These are phyloP conservation scores for Mesocentrotus franciscanus DNA, from an alignment of 53 echinoderm and acorn worm species.

Conservation along the genomic window DNA sequence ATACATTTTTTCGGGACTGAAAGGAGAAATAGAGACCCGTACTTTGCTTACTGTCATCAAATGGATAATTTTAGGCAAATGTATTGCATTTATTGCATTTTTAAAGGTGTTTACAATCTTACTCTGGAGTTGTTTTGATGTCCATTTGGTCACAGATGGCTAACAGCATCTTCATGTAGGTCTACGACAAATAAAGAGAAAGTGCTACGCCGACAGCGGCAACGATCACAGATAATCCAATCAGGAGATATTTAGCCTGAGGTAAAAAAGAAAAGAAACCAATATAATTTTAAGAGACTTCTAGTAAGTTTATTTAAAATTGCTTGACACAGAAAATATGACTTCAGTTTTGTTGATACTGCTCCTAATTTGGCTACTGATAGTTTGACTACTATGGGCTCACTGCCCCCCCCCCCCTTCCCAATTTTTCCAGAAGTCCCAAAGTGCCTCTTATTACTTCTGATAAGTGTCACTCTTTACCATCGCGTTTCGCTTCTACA, in stretches of 20 bases:
- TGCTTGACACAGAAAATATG: background rate
- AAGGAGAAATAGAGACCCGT: background rate
- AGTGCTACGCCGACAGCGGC: constrained; percentile 17
- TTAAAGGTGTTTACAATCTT: background rate
- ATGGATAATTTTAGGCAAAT: background rate
- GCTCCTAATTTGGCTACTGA: background rate
- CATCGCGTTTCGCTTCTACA: too few species aligned
- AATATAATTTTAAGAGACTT: background rate
- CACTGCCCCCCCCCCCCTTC: too few species aligned
- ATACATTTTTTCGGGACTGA: background rate
- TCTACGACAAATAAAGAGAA: constrained; percentile 40
- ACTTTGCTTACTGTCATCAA: background rate
- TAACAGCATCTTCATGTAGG: background rate
- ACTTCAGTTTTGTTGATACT: background rate
- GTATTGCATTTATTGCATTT: constrained; percentile 2
- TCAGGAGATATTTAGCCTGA: constrained; percentile 34
- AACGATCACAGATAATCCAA: constrained; percentile 52
- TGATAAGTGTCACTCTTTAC: too few species aligned
- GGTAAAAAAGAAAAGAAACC: background rate
- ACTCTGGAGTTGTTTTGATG: constrained; percentile 5
- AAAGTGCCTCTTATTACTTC: too few species aligned
- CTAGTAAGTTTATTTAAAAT: background rate
- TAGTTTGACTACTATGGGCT: background rate
- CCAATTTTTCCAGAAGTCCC: too few species aligned
- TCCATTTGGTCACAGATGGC: background rate